Evolutionary conservation across 2,797 vertebrate genomes (phyloP), one percentile per base, ranked within the genome.

Genomic region (Gymnoscopelus braueri): DNA sequence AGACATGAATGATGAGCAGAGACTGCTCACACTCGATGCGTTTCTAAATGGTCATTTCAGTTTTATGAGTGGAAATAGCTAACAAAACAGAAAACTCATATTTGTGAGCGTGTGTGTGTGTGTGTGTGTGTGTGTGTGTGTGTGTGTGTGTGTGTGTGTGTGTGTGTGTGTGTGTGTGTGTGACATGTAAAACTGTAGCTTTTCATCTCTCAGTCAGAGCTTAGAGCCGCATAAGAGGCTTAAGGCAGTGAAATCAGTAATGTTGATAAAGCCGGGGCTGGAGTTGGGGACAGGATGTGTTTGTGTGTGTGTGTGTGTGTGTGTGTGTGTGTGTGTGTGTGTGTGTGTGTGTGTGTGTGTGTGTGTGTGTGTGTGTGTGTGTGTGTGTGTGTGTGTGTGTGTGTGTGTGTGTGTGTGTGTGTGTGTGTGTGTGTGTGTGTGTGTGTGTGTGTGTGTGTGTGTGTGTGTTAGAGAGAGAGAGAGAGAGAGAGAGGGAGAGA

Each of bases 201-300:
- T 91, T 89, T 90, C 84, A 88, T 93, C 84, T 86, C 82, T 83
- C 72, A 79, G 75, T 81, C 82, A 91, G 88, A 90, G 91, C 91
- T 94, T 92, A 89, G 71, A 82, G 80, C 80, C n/a, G 58, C 70
- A 7, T 94, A 95, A 95, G 93, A 91, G 85, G 93, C 92, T 95
- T 94, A 94, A 56, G 69, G 83, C 35, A 51, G 78, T 74, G 89
- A 82, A 92, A 90, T 90, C 90, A 88, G 90, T 83, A 70, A 89
- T 87, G 91, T 89, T 77, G 88, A 88, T 92, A 84, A 89, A 89
- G 82, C 69, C 66, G 72, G 72, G 26, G 64, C 63, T 60, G 59
- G 69, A 67, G 73, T 63, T 32, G 54, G 67, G 24, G 49, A 53
- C 65, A 32, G 68, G 0, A 59, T 39, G 54, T 75, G 62, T 51